Evolutionary conservation across 2,797 vertebrate species (phyloP).

Genomic region (Choloepus didactylus): DNA sequence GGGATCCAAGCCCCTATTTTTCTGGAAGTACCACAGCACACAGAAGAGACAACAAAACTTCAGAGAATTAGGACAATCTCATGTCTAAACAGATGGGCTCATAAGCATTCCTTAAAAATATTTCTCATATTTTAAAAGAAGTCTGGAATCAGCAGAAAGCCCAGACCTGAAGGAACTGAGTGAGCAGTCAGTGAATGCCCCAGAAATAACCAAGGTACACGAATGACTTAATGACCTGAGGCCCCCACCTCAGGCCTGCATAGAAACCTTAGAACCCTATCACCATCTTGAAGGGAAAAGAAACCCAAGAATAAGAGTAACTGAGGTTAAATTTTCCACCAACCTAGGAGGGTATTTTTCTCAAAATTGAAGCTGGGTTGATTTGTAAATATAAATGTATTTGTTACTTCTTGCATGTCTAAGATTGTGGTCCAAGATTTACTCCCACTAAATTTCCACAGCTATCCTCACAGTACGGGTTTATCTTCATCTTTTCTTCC

Average conservation of each 20-base stretch:
- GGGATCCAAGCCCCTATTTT: neutral
- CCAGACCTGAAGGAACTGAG: neutral
- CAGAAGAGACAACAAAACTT: neutral
- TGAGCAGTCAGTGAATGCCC: neutral
- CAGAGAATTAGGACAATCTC: neutral
- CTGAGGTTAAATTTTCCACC: neutral
- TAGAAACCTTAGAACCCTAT: neutral
- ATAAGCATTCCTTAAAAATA: neutral
- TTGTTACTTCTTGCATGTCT: conserved; percentile 38
- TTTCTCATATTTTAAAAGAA: conserved; percentile 34
- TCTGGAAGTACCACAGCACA: neutral
- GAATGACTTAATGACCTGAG: neutral
- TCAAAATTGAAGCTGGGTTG: conserved; percentile 1
- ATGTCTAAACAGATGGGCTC: neutral
- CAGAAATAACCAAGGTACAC: neutral
- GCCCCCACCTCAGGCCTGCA: neutral
- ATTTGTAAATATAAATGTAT: conserved; percentile 53
- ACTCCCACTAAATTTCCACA: neutral
- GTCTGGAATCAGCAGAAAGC: neutral
- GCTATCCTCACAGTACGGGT: neutral
- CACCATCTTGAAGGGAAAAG: neutral
- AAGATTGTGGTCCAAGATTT: conserved; percentile 30
- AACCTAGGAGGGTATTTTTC: neutral
- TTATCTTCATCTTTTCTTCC: conserved; percentile 45
- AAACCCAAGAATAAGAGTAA: neutral